These are phyloP conservation scores for Drosophila parabipectinata DNA, from an alignment of 1,140 invertebrate species.

Conservation along the genomic window DNA sequence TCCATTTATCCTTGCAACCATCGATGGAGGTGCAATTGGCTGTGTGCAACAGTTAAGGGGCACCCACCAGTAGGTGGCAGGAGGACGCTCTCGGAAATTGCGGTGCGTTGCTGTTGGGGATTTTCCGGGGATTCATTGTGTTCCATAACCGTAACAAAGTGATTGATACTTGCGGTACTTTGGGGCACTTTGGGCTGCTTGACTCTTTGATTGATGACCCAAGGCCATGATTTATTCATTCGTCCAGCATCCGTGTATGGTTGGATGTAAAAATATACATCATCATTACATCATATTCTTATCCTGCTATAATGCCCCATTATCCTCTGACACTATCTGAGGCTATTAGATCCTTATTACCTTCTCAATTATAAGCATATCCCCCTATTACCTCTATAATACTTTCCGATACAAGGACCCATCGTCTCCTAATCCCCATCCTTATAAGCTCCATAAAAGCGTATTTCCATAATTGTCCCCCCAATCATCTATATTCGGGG, in stretches of 20 bases:
- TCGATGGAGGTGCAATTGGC: conserved; percentile 30
- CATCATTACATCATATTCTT: too few species aligned
- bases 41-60: conserved; percentile 42
- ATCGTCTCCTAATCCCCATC: conserved; percentile 19
- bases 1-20: background rate
- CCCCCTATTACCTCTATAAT: conserved; percentile 22
- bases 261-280: background rate
- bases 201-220: conserved; percentile 34
- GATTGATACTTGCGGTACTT: conserved; percentile 21
- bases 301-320: background rate
- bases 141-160: conserved; percentile 24
- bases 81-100: conserved; percentile 25
- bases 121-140: conserved; percentile 33
- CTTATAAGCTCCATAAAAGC: conserved; percentile 23
- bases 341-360: background rate
- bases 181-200: conserved; percentile 4
- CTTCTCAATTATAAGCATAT: background rate
- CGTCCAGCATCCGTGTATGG: background rate
- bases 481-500: conserved; percentile 22
- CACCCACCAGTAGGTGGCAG: background rate
- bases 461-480: conserved; percentile 28
- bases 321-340: background rate
- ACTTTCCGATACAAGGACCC: conserved; percentile 3
- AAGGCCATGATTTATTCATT: conserved; percentile 26
- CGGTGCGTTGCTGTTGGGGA: conserved; percentile 20